Percentiles rank a stretch among this genome's conserved stretches.
phyloP scores from a whole-genome alignment of 1,140 invertebrate genomes.

The Scaptomyza hsui region DNA sequence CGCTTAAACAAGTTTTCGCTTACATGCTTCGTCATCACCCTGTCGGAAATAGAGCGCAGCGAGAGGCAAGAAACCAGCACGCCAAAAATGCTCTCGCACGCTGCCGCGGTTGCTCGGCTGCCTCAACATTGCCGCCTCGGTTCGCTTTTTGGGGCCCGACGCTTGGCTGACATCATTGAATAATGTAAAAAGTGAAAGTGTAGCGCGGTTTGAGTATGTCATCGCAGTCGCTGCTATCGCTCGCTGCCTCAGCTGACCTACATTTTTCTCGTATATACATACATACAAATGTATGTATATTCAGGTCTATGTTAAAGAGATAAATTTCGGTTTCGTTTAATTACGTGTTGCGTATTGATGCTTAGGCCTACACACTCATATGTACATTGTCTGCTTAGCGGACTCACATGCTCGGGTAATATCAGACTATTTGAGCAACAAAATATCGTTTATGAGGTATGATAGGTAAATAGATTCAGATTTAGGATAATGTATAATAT shows the following conservation, averaged over 20 bases:
- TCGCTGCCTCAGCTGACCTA: conserved; percentile 77
- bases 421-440: neutral
- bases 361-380: conserved; percentile 35
- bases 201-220: conserved; percentile 45
- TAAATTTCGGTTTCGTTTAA: conserved; percentile 83
- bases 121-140: conserved; percentile 23
- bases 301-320: conserved; percentile 84
- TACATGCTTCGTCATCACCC: conserved; percentile 47
- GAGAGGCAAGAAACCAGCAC: conserved; percentile 18
- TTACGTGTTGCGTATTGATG: conserved; percentile 52
- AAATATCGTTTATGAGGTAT: no score
- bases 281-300: conserved; percentile 45
- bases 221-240: conserved; percentile 28
- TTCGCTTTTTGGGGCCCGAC: conserved; percentile 57
- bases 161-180: conserved; percentile 62
- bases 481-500: no score
- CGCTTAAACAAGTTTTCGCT: conserved; percentile 73
- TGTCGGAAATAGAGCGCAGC: conserved; percentile 44
- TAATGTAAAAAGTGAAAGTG: conserved; percentile 84
- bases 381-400: neutral
- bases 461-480: no score
- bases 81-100: conserved; percentile 2
- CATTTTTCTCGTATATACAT: conserved; percentile 67
- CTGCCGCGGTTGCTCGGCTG: conserved; percentile 12
- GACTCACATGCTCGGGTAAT: no score